These are phyloP conservation scores for Panthera leo DNA, from an alignment of 2,113 vertebrate genomes.

Conservation along the genomic window DNA sequence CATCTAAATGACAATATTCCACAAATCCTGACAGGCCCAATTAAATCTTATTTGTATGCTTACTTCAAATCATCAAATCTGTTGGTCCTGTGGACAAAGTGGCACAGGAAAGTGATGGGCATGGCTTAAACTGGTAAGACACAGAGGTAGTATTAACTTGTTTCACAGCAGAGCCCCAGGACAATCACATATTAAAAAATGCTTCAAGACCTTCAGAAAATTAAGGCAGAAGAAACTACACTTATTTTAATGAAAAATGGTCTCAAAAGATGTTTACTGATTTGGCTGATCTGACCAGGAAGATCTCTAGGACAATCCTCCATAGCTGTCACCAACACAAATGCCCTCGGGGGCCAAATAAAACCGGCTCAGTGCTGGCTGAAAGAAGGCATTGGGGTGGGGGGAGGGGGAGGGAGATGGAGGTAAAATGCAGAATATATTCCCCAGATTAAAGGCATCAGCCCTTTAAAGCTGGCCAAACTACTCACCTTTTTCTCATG, in stretches of 20 bases:
- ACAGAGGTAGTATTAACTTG: not conserved
- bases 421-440: not conserved
- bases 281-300: not conserved
- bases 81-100: not conserved
- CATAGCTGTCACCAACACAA: not conserved
- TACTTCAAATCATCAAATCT: not conserved
- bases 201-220: not conserved
- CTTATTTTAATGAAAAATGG: not conserved
- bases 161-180: not conserved
- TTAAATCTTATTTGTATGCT: not conserved
- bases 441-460: not conserved
- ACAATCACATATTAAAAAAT: not conserved
- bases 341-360: not conserved
- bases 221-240: not conserved
- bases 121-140: not conserved
- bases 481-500: not conserved
- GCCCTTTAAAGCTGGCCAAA: not conserved
- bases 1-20: not conserved
- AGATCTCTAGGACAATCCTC: not conserved
- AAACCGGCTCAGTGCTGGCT: not conserved
- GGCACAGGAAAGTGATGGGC: not conserved
- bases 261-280: not conserved
- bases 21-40: not conserved
- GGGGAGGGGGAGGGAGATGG: accelerated
- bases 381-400: not conserved